Base-by-base conservation (phyloP, 2,888 invertebrate genomes). In the Lepidocyrtoides sp. region DNA sequence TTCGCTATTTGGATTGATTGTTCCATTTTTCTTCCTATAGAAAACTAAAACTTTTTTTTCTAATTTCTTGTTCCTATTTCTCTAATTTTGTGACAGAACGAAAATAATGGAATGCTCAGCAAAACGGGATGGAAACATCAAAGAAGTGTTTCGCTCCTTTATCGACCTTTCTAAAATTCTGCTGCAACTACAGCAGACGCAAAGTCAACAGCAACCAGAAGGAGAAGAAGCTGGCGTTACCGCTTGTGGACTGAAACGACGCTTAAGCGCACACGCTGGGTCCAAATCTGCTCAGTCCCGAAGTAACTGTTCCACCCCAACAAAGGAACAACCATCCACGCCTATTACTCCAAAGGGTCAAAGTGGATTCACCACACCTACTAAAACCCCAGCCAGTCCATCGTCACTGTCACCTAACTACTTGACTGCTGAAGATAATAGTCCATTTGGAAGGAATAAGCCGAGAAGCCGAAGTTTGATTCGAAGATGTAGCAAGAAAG, bases 81-180 rank as follows among this genome's bases (percentile, higher is more conserved):
- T 82, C 41, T 51, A 66, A 54, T 57, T 32, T 60, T 32, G 51
- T 54, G 41, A 2, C 72, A 97, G 97, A 94, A 97, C 97, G 87
- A 97, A 97, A 95, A 96, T 97, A 75, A 96, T 97, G 94, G 97
- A 97, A 95, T 97, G 97, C 95, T 98, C 97, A 75, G 97, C 97
- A 20, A 97, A 97, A 95, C 97, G 97, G 95, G 97, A 97, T 95
- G 96, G 96, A 94, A 97, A 97, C 95, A 96, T 98, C 93, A 96
- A 96, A 94, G 98, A 98, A 94, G 96, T 98, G 88, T 98, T 98
- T 95, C 97, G 97, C 94, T 96, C 97, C 86, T 96, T 98, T 95
- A 96, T 98, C 93, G 91, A 92, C 32, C 95, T 97, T 93, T 96
- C 97, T 51, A 96, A 96, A 79, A 93, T 93, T 54, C 91, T 92